These are phyloP conservation scores for Mactromeris polynyma DNA, from an alignment of 2,888 invertebrate species.

Conservation along the genomic window DNA sequence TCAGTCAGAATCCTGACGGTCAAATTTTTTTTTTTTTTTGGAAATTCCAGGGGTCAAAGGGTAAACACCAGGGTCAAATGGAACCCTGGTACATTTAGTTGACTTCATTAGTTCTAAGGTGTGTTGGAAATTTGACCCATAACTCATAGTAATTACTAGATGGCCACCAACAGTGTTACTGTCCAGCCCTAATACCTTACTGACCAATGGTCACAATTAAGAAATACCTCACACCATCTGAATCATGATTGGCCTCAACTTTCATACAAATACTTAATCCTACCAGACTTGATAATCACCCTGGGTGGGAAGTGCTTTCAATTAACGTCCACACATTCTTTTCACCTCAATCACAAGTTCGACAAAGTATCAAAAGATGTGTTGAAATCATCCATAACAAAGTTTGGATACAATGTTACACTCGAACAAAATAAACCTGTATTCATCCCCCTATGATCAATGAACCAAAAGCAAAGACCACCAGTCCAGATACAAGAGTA, in stretches of 20 bases:
- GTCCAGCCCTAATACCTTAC: neutral
- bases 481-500: neutral
- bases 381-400: conserved; percentile 23
- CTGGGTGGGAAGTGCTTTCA: conserved; percentile 38
- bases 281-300: conserved; percentile 3
- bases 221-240: neutral
- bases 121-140: no score
- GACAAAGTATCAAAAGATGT: conserved; percentile 6
- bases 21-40: no score
- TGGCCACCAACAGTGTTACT: neutral
- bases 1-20: no score
- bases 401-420: conserved; percentile 22
- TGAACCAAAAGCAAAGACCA: neutral
- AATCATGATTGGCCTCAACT: neutral
- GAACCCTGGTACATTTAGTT: no score
- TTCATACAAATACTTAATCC: neutral
- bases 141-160: neutral
- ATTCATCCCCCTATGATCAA: conserved; percentile 11
- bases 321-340: neutral
- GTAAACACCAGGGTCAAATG: no score
- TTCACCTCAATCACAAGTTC: conserved; percentile 12
- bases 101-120: no score
- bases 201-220: neutral
- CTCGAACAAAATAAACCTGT: neutral
- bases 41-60: no score